Conservation (phyloP, 2,888 invertebrate species). For the Dasypolia templi region DNA sequence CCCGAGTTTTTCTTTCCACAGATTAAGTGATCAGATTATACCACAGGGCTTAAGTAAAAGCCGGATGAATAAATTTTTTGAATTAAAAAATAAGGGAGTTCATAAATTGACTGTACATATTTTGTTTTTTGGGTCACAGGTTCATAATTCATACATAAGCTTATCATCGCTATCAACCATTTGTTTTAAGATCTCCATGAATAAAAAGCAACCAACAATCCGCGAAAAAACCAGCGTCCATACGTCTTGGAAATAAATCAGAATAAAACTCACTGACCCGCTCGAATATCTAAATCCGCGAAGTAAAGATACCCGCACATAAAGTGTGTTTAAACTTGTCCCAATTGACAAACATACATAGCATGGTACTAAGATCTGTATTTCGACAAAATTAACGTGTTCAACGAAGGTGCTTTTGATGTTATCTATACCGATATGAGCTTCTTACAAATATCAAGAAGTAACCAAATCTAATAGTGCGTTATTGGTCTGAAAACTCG, state of each 20-base stretch:
- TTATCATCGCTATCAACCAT: not conserved
- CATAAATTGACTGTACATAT: not conserved
- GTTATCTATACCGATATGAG: not conserved
- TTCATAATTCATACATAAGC: too few species aligned
- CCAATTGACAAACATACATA: too few species aligned
- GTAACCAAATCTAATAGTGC: not conserved
- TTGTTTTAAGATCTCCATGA: not conserved
- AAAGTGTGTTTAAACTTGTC: not conserved
- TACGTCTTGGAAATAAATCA: conserved; percentile 13
- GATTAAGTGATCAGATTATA: not conserved
- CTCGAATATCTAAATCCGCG: conserved; percentile 5
- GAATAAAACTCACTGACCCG: conserved; percentile 5
- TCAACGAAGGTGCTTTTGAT: not conserved
- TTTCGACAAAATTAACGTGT: not conserved
- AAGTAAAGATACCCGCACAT: not conserved
- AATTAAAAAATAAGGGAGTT: not conserved
- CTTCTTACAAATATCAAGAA: not conserved
- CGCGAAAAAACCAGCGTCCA: not conserved
- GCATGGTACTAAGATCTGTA: too few species aligned
- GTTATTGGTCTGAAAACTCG: not conserved
- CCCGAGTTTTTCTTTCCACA: not conserved
- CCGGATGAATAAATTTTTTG: not conserved
- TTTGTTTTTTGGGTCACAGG: not conserved
- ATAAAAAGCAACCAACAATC: not conserved
- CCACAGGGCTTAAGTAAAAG: not conserved